Base-by-base conservation (phyloP, 1,140 invertebrate genomes). In the Megalonaias nervosa region DNA sequence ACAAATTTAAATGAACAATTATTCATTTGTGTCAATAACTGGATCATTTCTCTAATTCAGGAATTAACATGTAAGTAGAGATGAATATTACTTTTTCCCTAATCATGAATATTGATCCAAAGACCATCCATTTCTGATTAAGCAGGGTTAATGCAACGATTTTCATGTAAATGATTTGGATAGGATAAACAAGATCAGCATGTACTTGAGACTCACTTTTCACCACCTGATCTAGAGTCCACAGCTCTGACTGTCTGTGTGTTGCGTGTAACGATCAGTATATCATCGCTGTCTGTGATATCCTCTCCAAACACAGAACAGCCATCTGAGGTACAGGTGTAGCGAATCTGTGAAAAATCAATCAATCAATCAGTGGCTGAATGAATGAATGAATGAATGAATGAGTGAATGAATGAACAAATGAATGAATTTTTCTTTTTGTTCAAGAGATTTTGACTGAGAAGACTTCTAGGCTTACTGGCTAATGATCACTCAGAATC, bases 181-280 rank as follows among this genome's bases (percentile, higher is more conserved):
- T 6, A 11, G 38, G 11, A 48, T 48, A 9, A 5, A 48, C 6
- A 48, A 48, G 0, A 48, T 48, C 38, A 48, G 2, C 0, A 0
- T 23, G 23, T 57, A 31, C 67, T 12, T 14, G 0, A 38, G 59
- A 76, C 86, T 82, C 84, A 90, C 94, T 94, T 96, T 92, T 98
- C 97, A 67, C 91, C 87, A 15, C 97, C 97, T 57, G 93, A 94
- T 57, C 94, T 92, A 1, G 96, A 94, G 88, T 98, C 96, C 26
- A 97, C 92, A 56, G 97, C 97, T 75, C 97, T 91, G 15, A 98
- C 94, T 70, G 95, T 97, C 89, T 96, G 95, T 64, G 96, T 96
- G 81, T 94, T 94, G 48, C 96, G 92, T 83, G 95, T 93, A 59
- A 98, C 89, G 21, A 98, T 92, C 26, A 98, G 87, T 15, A 97